Evolutionary conservation across 2,888 invertebrate species (phyloP), one percentile per base, ranked within the genome.

Genomic region (Brenthis hecate): DNA sequence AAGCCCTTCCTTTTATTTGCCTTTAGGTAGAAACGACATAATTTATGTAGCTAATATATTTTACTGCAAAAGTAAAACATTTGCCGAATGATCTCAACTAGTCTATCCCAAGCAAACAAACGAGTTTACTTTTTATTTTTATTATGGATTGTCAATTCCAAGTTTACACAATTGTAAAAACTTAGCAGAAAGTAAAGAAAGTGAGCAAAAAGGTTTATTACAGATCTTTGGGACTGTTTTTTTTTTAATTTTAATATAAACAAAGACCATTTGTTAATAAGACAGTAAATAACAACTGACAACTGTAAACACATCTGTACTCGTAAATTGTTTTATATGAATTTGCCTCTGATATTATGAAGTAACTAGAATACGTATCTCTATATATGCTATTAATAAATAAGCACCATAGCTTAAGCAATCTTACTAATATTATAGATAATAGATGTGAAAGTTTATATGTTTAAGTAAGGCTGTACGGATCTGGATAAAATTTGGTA

Each of bases 91-190:
- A 43, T 43, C 11, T 43, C 36, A 43, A 43, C 36, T 43, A 11
- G 1, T 43, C 11, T 43, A 43, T 43, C 11, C 36, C 36, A 43
- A 43, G 11, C 11, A 43, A 43, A 43, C 2, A 43, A 43, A 43
- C 11, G 36, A 43, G 36, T 11, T 11, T 14, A 16, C 43, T 58
- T 58, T 60, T 60, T 50, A n/a, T 16, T 50, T 60, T 50, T 50
- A 60, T 50, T 23, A 23, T 23, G 28, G n/a, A 48, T 19, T 58
- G 19, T 23, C n/a, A 48, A 48, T 60, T 19, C 6, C 28, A 50
- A 50, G 58, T 13, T 48, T 60, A 28, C n/a, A 60, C 58, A 60
- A 60, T 60, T 13, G 58, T 58, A 48, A 60, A 48, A 48, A 23
- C 58, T 48, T 6, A 58, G 58, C 47, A 23, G 23, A 58, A 23